phyloP scores from a whole-genome alignment of 1,140 invertebrate genomes.

The Uloborus diversus region DNA sequence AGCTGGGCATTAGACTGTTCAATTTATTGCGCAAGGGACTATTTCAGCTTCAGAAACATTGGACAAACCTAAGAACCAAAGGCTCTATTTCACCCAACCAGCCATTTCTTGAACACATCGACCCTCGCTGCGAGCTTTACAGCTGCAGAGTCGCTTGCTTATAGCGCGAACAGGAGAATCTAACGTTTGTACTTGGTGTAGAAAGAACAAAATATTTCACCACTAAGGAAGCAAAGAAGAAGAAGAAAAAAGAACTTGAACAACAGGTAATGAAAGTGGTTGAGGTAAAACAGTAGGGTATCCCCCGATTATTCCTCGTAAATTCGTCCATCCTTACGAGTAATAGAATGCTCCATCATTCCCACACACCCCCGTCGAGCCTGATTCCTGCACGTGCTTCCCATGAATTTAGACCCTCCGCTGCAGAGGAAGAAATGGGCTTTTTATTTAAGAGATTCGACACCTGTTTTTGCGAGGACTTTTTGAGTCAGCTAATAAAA shows the following conservation, averaged over 20 bases:
- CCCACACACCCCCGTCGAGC: background rate
- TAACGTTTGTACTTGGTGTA: background rate
- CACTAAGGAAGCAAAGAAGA: background rate
- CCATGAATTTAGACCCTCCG: slow-evolving; percentile 30
- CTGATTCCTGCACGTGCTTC: slow-evolving; percentile 17
- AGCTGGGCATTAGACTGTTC: too few relatives aligned
- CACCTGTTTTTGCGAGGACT: slow-evolving; percentile 20
- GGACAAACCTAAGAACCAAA: too few relatives aligned
- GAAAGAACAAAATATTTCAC: slow-evolving; percentile 21
- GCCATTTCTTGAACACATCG: too few relatives aligned
- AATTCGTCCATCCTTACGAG: slow-evolving; percentile 35
- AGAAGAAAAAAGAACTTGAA: background rate
- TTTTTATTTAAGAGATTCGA: slow-evolving; percentile 30
- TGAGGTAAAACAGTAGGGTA: slow-evolving; percentile 20
- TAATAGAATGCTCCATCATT: slow-evolving; percentile 49
- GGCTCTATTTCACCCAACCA: too few relatives aligned
- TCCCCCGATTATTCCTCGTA: slow-evolving; percentile 42
- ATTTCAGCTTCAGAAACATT: too few relatives aligned
- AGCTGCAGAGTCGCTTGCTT: slow-evolving; percentile 14
- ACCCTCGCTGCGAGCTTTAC: slow-evolving; percentile 34
- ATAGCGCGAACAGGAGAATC: slow-evolving; percentile 25
- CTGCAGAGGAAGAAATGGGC: background rate
- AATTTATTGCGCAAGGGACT: slow-evolving; percentile 16
- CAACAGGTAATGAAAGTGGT: slow-evolving; percentile 5
- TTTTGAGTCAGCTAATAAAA: too few relatives aligned